Conservation (phyloP, 2,113 vertebrate genomes). For the Carassius carassius region DNA sequence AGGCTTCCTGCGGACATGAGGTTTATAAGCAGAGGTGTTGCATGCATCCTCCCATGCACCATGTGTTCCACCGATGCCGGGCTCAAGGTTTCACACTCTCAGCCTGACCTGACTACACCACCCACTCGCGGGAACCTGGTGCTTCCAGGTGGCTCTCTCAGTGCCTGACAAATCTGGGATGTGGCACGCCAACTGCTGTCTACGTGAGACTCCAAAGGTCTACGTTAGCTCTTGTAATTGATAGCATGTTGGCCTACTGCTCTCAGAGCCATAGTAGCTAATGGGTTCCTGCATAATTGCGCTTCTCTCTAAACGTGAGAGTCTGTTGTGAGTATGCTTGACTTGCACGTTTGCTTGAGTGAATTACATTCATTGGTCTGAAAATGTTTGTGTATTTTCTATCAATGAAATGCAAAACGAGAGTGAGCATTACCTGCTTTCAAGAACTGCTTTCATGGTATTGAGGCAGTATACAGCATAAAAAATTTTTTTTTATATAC, state of each 20-base stretch:
- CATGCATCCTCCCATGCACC: slow-evolving; percentile 44
- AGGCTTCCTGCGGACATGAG: slow-evolving; percentile 8
- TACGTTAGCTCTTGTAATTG: background rate
- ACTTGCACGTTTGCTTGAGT: background rate
- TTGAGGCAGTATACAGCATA: too few relatives aligned
- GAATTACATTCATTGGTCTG: background rate
- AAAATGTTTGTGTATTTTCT: background rate
- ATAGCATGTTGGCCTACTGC: background rate
- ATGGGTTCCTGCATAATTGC: background rate
- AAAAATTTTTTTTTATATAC: too few relatives aligned
- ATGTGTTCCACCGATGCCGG: slow-evolving; percentile 33
- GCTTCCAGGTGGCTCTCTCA: slow-evolving; percentile 22
- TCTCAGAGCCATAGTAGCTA: background rate
- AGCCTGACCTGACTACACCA: slow-evolving; percentile 13
- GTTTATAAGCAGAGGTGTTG: slow-evolving; percentile 41
- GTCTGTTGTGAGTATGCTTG: background rate
- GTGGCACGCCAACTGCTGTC: background rate
- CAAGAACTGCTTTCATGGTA: too few relatives aligned
- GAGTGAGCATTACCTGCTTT: too few relatives aligned
- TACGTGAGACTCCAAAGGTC: background rate
- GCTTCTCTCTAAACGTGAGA: background rate
- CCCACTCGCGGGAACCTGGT: slow-evolving; percentile 11
- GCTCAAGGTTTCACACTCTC: slow-evolving; percentile 26
- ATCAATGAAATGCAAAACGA: too few relatives aligned
- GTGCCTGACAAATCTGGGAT: background rate